Conservation (phyloP, 2,113 vertebrate genomes). For the Eulacestoma nigropectus region DNA sequence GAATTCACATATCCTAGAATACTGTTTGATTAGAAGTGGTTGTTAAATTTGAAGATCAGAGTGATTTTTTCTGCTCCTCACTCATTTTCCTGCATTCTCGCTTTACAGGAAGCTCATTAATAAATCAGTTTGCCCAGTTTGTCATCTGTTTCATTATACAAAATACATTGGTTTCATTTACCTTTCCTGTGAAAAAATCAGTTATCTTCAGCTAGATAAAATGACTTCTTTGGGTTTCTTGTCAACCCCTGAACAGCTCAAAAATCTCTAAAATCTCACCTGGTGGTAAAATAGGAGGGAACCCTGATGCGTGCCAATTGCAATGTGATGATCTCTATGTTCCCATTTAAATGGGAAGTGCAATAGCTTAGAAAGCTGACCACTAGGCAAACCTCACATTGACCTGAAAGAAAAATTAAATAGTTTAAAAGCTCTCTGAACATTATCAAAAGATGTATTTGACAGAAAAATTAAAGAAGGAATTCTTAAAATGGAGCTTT, state of each 20-base stretch:
- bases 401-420: constrained; percentile 71
- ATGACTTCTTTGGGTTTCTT: constrained; percentile 73
- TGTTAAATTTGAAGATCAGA: constrained; percentile 74
- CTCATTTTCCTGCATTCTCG: constrained; percentile 44
- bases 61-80: constrained; percentile 56
- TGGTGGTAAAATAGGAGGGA: constrained; percentile 71
- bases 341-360: constrained; percentile 66
- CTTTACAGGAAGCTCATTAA: constrained; percentile 77
- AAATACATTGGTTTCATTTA: constrained; percentile 77
- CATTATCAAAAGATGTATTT: constrained; percentile 67
- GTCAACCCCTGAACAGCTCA: constrained; percentile 66
- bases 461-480: constrained; percentile 53
- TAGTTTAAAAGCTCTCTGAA: constrained; percentile 67
- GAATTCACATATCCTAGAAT: constrained; percentile 32
- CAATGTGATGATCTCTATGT: constrained; percentile 75
- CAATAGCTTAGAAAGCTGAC: constrained; percentile 69
- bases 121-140: constrained; percentile 72
- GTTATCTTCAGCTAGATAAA: constrained; percentile 70
- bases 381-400: constrained; percentile 57
- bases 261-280: constrained; percentile 75
- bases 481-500: constrained; percentile 49
- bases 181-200: constrained; percentile 67
- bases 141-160: constrained; percentile 79
- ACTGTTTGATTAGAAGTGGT: constrained; percentile 74
- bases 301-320: constrained; percentile 71